Percentiles rank a stretch among this genome's conserved stretches.
phyloP scores from a whole-genome alignment of 2,797 vertebrate genomes.

The Orestias chungarensis region DNA sequence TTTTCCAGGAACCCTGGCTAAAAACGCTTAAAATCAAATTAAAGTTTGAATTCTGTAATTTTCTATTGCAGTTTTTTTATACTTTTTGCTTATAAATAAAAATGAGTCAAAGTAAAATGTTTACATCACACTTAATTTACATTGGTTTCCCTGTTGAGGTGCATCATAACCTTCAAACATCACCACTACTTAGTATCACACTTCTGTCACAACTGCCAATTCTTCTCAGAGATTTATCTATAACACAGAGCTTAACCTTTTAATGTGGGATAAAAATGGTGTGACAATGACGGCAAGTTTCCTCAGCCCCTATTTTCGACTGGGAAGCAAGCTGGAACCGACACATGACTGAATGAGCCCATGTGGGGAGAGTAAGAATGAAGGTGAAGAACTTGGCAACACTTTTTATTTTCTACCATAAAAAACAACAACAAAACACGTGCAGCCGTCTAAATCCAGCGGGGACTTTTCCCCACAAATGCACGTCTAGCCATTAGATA shows the following conservation, averaged over 20 bases:
- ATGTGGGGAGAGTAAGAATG: background rate
- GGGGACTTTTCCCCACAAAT: background rate
- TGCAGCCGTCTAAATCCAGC: background rate
- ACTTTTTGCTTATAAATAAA: background rate
- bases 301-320: background rate
- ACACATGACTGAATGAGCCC: background rate
- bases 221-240: background rate
- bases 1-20: slow-evolving; percentile 44
- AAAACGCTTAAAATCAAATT: slow-evolving; percentile 17
- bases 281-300: background rate
- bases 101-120: slow-evolving; percentile 10
- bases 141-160: background rate
- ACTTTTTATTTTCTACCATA: background rate
- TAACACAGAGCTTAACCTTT: background rate
- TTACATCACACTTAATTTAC: background rate
- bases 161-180: no score
- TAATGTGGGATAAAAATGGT: background rate
- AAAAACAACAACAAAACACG: background rate
- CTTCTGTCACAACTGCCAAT: background rate
- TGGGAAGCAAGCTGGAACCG: background rate
- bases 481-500: background rate
- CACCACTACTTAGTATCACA: no score
- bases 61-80: no score
- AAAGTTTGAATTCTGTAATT: slow-evolving; percentile 8
- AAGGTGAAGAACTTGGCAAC: background rate